Evolutionary conservation across 2,888 invertebrate species (phyloP).

Genomic region (Drosophila aldrichi): DNA sequence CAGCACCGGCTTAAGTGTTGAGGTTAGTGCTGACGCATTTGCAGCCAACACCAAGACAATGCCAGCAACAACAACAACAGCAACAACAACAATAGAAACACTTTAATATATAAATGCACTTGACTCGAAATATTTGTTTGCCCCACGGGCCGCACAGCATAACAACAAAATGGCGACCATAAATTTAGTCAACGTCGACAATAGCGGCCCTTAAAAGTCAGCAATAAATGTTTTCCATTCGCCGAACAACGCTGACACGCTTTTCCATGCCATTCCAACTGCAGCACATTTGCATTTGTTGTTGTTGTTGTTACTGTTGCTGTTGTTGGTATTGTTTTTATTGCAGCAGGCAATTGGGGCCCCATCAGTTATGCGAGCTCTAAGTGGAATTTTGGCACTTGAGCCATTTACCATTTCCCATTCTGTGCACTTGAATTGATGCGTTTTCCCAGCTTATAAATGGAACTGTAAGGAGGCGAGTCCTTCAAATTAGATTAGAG

Average conservation of each 20-base stretch:
- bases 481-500: not conserved
- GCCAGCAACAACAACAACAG: conserved; percentile 1
- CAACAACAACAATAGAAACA: conserved; percentile 23
- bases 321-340: not conserved
- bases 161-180: conserved; percentile 70
- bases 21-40: conserved; percentile 74
- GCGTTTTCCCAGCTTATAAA: conserved; percentile 16
- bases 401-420: conserved; percentile 36
- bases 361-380: conserved; percentile 59
- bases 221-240: conserved; percentile 74
- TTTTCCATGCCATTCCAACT: conserved; percentile 50
- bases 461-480: not conserved
- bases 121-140: conserved; percentile 62
- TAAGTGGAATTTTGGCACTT: conserved; percentile 77
- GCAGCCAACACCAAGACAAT: conserved; percentile 27
- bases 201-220: conserved; percentile 61
- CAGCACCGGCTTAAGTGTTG: conserved; percentile 61
- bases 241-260: conserved; percentile 57
- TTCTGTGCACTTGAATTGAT: conserved; percentile 28
- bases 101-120: conserved; percentile 73
- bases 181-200: conserved; percentile 69
- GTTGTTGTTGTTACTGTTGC: not conserved
- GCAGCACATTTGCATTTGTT: conserved; percentile 44
- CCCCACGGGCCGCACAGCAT: conserved; percentile 23
- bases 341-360: conserved; percentile 3